Base-by-base conservation (phyloP, 1,140 invertebrate genomes). In the Drosophila lacteicornis region DNA sequence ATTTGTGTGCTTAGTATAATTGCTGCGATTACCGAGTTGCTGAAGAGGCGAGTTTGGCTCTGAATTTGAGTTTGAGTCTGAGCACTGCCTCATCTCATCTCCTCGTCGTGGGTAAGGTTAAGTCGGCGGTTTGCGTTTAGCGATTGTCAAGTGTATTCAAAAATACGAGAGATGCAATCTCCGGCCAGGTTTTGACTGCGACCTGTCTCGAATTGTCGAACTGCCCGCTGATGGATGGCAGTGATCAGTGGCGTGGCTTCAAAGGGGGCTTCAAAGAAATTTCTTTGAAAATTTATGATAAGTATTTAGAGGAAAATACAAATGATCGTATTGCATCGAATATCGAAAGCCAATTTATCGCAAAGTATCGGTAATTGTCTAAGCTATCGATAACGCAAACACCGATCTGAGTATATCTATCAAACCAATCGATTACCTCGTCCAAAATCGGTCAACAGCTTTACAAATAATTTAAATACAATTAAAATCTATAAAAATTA, bases 81-180 rank as follows among this genome's bases (percentile, higher is more conserved):
- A 40, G 33, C 51, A 33, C 19, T 38, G 33, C 12, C 22, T 38
- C 63, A 22, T 38, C 73, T 17, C 11, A 36, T 22, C 56, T 66
- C 36, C 33, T 36, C 46, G 38, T 60, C 56, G 61, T 63, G 71
- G 71, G 75, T 82, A 83, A 82, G 80, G 80, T 79, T 83, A 79
- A 83, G 70, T 60, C 63, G 80, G 67, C 60, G 80, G 67, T 71
- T 76, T 69, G 74, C 46, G 70, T 75, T 83, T 59, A 83, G 76
- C 80, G 76, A 83, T 83, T 83, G 80, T 83, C 80, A 83, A 83
- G 80, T 83, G 80, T 79, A 82, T 82, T 82, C 68, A 78, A 78
- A 78, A 78, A 55, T 68, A 65, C 36, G 33, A 49, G 57, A 82
- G 67, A 78, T 82, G 80, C 68, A 82, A 75, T 65, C 75, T 75